phyloP scores from a whole-genome alignment of 2,113 vertebrate species.

The Tricholaema leucomelas region DNA sequence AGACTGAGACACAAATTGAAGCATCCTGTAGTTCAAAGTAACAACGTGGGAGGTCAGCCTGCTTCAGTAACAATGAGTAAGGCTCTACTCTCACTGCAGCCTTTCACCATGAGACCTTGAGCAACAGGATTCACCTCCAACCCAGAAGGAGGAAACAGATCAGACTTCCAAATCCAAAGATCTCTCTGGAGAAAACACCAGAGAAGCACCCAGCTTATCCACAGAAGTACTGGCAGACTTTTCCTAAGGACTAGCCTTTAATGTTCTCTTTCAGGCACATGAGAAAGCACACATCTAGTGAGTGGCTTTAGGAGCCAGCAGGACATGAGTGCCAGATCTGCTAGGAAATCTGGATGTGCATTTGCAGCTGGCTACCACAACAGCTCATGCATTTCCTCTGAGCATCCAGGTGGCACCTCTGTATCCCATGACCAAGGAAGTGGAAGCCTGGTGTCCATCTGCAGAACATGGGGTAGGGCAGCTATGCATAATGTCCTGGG shows the following conservation, averaged over 20 bases:
- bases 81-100: background rate
- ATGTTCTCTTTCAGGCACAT: background rate
- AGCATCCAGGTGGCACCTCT: background rate
- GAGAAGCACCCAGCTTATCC: background rate
- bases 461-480: background rate
- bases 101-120: background rate
- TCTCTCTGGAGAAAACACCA: background rate
- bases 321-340: background rate
- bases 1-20: background rate
- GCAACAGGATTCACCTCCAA: background rate
- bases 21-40: background rate
- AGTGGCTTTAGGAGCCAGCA: background rate
- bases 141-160: background rate
- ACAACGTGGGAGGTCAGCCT: background rate
- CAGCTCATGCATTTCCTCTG: background rate
- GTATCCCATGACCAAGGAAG: background rate
- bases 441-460: background rate
- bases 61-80: fast-evolving
- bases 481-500: fast-evolving
- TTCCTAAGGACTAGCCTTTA: background rate
- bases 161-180: background rate
- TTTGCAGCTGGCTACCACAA: background rate
- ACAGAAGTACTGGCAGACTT: background rate
- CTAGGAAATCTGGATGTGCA: background rate
- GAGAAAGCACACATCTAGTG: background rate